phyloP scores from a whole-genome alignment of 1,140 invertebrate species.

The Globodera rostochiensis region DNA sequence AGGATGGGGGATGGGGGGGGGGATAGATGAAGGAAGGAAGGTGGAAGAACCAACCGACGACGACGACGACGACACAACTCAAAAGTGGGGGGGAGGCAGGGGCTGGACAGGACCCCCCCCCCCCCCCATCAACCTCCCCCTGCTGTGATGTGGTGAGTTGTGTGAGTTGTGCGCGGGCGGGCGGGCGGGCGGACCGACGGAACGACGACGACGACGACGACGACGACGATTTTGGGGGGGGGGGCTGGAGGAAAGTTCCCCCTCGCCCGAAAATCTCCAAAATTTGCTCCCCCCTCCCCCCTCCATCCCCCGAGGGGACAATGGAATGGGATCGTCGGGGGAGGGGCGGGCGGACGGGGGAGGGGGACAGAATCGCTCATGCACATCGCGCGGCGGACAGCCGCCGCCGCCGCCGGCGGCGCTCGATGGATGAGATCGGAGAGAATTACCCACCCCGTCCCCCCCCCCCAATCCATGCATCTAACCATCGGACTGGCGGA shows the following conservation, averaged over 20 bases:
- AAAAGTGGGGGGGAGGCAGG: not conserved
- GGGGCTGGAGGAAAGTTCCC: conserved; percentile 2
- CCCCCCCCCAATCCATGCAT: not conserved
- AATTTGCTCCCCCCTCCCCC: not conserved
- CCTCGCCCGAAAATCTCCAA: too few relatives aligned
- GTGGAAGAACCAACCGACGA: conserved; percentile 3
- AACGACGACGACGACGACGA: conserved; percentile 7
- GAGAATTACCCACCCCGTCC: too few relatives aligned
- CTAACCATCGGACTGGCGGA: not conserved
- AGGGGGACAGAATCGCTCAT: conserved; percentile 4
- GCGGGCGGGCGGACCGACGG: conserved; percentile 1
- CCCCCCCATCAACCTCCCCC: not conserved
- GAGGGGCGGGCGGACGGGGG: not conserved
- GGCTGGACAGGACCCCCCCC: not conserved
- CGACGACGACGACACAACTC: conserved; percentile 9
- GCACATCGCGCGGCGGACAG: not conserved
- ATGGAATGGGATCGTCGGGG: conserved; percentile 5
- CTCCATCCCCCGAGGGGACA: not conserved
- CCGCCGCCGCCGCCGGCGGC: too few relatives aligned
- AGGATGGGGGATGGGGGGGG: too few relatives aligned
- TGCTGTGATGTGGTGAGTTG: conserved; percentile 9
- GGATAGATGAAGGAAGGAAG: too few relatives aligned
- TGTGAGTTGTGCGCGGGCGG: conserved; percentile 4
- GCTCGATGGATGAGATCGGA: not conserved
- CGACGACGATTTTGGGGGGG: not conserved